Conservation (phyloP, 2,888 invertebrate genomes). For the Pyrrhia umbra region DNA sequence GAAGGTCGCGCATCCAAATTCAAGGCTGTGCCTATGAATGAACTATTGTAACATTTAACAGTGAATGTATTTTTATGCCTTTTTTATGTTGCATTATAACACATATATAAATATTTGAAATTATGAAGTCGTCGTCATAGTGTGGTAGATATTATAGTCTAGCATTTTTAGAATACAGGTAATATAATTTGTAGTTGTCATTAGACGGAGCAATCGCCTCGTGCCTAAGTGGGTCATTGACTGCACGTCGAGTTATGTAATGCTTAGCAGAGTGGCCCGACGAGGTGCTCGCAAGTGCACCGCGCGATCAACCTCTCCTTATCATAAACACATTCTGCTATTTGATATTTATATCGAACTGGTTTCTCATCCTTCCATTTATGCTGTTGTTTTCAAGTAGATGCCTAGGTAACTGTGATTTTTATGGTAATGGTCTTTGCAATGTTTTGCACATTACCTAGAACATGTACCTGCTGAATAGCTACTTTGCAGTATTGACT, state of each 20-base stretch:
- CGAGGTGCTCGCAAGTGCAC: constrained; percentile 64
- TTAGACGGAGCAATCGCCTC: constrained; percentile 75
- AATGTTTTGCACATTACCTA: no score
- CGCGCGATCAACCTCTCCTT: constrained; percentile 49
- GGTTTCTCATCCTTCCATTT: constrained; percentile 53
- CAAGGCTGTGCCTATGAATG: constrained; percentile 47
- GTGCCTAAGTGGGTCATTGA: constrained; percentile 85
- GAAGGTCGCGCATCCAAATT: constrained; percentile 39
- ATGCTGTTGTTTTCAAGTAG: not conserved
- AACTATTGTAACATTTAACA: constrained; percentile 27
- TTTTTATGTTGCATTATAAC: constrained; percentile 3
- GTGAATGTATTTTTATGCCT: constrained; percentile 17
- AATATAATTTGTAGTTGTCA: constrained; percentile 75
- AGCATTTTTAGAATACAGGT: constrained; percentile 38
- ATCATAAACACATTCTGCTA: constrained; percentile 62
- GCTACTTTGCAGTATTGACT: constrained; percentile 5
- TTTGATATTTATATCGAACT: constrained; percentile 55
- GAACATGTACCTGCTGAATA: no score
- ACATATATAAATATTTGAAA: not conserved
- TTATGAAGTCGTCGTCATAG: not conserved
- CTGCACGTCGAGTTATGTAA: constrained; percentile 87
- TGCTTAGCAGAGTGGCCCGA: constrained; percentile 63
- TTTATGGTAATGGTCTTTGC: no score
- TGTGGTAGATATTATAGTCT: not conserved
- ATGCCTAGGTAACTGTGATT: no score